Percentiles rank a stretch among this genome's conserved stretches.
These are phyloP conservation scores for Choristoneura fumiferana DNA, from an alignment of 1,140 invertebrate species.

Conservation along the genomic window DNA sequence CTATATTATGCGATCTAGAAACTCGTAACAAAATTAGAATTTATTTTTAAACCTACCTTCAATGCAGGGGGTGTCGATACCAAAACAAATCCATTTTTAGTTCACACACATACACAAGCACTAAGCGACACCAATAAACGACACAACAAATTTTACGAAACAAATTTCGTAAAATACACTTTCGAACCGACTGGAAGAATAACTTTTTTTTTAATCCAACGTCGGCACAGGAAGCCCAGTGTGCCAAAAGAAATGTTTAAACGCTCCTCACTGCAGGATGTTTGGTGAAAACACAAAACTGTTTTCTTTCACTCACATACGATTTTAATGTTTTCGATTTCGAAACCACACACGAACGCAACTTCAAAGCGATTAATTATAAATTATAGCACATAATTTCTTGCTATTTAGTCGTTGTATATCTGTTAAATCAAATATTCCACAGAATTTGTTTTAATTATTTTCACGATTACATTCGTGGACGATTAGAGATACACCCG, in stretches of 20 bases:
- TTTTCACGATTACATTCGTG: neutral
- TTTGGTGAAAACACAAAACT: slow-evolving; percentile 12
- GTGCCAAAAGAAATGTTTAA: neutral
- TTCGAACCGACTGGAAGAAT: slow-evolving; percentile 24
- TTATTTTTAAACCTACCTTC: slow-evolving; percentile 40
- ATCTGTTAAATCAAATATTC: neutral
- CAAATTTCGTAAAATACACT: neutral
- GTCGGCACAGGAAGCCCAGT: neutral
- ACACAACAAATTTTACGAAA: no score
- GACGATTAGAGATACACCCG: slow-evolving; percentile 28
- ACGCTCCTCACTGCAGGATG: slow-evolving; percentile 15
- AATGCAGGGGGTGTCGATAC: slow-evolving; percentile 41
- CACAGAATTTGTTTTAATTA: neutral
- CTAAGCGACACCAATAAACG: neutral
- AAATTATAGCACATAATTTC: neutral
- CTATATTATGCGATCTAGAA: no score
- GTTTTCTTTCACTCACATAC: neutral
- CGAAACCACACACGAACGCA: neutral
- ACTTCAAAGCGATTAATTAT: neutral
- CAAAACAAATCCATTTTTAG: slow-evolving; percentile 37
- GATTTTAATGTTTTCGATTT: slow-evolving; percentile 10
- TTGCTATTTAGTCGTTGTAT: neutral
- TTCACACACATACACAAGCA: slow-evolving; percentile 2
- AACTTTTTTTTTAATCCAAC: slow-evolving; percentile 39
- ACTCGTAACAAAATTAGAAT: slow-evolving; percentile 21